phyloP scores from a whole-genome alignment of 2,113 vertebrate genomes.

The Burhinus oedicnemus region DNA sequence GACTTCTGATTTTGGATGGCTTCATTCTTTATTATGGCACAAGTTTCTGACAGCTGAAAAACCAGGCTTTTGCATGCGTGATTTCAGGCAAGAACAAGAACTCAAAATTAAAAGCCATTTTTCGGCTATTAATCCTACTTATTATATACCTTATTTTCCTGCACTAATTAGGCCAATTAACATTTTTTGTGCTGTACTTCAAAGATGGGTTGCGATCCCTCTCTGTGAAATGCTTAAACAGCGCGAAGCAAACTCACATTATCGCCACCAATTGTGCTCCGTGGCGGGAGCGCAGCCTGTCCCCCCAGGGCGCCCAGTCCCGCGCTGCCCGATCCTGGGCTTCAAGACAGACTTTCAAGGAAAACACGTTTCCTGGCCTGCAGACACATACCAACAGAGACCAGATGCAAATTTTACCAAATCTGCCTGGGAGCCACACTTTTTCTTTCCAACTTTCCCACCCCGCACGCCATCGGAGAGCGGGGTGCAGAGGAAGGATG shows the following conservation, averaged over 20 bases:
- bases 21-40: background rate
- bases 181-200: background rate
- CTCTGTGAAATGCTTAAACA: background rate
- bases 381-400: background rate
- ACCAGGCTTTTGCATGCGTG: background rate
- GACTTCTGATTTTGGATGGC: background rate
- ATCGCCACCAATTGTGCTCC: background rate
- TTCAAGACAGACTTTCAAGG: background rate
- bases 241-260: accelerated
- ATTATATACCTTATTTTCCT: background rate
- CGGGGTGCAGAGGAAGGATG: background rate
- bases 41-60: background rate
- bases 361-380: background rate
- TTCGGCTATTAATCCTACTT: background rate
- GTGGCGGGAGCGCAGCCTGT: accelerated
- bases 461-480: background rate
- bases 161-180: constrained; percentile 29
- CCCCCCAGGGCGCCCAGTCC: background rate
- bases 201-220: background rate
- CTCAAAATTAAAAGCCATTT: background rate
- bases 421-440: background rate
- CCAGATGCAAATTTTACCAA: background rate
- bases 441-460: background rate
- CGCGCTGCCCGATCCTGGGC: accelerated
- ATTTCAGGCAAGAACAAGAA: background rate